Percentiles rank a stretch among this genome's conserved stretches.
phyloP scores from a whole-genome alignment of 1,140 invertebrate species.

The Pseudomyrmex gracilis region DNA sequence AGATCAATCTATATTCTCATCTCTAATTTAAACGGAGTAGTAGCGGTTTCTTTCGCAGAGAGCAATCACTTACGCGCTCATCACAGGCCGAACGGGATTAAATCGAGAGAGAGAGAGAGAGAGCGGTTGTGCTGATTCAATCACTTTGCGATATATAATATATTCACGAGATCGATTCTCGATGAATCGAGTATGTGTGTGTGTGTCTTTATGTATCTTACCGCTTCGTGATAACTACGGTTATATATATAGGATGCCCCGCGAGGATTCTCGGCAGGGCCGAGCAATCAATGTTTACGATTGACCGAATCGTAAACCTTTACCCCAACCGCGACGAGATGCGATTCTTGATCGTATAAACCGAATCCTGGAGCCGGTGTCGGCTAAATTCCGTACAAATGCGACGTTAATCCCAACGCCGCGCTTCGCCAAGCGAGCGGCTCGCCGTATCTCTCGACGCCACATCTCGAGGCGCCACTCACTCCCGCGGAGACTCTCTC shows the following conservation, averaged over 20 bases:
- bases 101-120: conserved; percentile 32
- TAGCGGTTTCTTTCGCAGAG: background rate
- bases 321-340: background rate
- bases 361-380: conserved; percentile 14
- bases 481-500: conserved; percentile 18
- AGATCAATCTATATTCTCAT: conserved; percentile 6
- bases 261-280: conserved; percentile 14
- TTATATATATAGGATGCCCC: conserved; percentile 5
- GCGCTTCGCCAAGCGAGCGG: background rate
- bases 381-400: conserved; percentile 64
- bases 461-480: conserved; percentile 51
- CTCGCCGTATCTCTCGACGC: conserved; percentile 38
- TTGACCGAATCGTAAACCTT: conserved; percentile 73
- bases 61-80: background rate
- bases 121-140: conserved; percentile 47
- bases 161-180: conserved; percentile 57
- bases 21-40: background rate
- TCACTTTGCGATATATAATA: conserved; percentile 56
- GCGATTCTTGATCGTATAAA: conserved; percentile 62
- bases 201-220: background rate
- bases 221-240: conserved; percentile 29
- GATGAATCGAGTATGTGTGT: background rate
- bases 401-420: conserved; percentile 59
- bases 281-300: conserved; percentile 71
- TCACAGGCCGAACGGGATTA: background rate